Conservation (phyloP, 2,888 invertebrate genomes). For the Lasioglossum vierecki region DNA sequence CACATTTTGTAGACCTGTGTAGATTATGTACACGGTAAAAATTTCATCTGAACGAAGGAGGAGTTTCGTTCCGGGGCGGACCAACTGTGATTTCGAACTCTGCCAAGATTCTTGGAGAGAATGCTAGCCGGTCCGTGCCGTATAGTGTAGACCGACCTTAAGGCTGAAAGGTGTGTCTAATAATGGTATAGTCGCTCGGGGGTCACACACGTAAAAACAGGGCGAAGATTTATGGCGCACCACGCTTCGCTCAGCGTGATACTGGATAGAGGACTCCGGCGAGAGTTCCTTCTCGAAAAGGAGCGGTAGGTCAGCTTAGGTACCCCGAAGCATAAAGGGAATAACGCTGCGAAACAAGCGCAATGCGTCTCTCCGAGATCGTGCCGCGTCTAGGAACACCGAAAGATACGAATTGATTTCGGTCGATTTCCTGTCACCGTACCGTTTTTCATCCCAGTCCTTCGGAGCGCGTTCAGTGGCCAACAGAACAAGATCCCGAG, state of each 20-base stretch:
- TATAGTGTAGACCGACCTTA: too few species aligned
- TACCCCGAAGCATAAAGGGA: slow-evolving; percentile 35
- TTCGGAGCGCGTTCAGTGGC: background rate
- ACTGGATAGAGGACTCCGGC: slow-evolving; percentile 55
- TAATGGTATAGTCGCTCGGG: slow-evolving; percentile 74
- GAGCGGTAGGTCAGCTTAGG: slow-evolving; percentile 44
- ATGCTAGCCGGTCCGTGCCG: too few species aligned
- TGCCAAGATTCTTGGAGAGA: too few species aligned
- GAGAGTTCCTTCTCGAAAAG: slow-evolving; percentile 50
- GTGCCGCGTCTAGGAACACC: slow-evolving; percentile 36
- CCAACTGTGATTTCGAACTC: too few species aligned
- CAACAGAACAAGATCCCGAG: slow-evolving; percentile 9
- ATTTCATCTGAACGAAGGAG: too few species aligned
- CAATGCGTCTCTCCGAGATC: slow-evolving; percentile 34
- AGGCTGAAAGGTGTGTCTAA: slow-evolving; percentile 78
- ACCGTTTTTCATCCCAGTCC: slow-evolving; percentile 50
- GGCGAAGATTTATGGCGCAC: slow-evolving; percentile 78
- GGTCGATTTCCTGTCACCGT: slow-evolving; percentile 39
- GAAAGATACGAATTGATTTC: slow-evolving; percentile 66
- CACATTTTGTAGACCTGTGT: too few species aligned
- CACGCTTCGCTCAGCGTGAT: slow-evolving; percentile 74
- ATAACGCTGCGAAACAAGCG: slow-evolving; percentile 51
- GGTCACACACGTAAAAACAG: slow-evolving; percentile 81
- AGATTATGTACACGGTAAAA: too few species aligned
- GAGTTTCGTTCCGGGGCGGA: too few species aligned